phyloP scores from a whole-genome alignment of 2,888 invertebrate species.

The Timandra comae region DNA sequence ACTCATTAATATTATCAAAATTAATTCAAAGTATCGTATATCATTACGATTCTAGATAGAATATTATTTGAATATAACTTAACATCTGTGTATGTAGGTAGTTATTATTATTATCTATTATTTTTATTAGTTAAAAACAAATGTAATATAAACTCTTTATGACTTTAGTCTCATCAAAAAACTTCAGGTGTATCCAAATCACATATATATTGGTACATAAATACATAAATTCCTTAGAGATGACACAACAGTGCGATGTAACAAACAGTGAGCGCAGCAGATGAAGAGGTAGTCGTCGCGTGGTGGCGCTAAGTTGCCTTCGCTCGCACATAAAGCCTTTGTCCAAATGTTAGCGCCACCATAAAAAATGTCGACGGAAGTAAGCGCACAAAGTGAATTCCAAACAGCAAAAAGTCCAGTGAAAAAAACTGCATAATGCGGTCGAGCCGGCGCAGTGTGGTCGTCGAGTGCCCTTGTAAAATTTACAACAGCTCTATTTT shows the following conservation, averaged over 20 bases:
- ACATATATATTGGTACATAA: conserved; percentile 2
- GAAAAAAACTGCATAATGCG: conserved; percentile 70
- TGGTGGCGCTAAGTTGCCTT: conserved; percentile 50
- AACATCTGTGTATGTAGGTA: no score
- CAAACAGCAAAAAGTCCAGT: conserved; percentile 58
- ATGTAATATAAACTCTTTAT: no score
- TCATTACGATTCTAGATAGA: no score
- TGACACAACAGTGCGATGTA: conserved; percentile 19
- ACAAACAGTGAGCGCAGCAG: conserved; percentile 10
- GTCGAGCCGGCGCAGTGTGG: conserved; percentile 55
- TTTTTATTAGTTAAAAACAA: no score
- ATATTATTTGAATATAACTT: no score
- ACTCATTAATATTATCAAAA: conserved; percentile 17
- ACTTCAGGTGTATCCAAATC: no score
- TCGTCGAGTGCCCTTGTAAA: conserved; percentile 64
- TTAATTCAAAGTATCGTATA: conserved; percentile 6
- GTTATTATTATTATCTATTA: no score
- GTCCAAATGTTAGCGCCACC: conserved; percentile 67
- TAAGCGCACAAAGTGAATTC: conserved; percentile 69
- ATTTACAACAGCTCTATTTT: conserved; percentile 76
- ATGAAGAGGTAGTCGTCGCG: conserved; percentile 19
- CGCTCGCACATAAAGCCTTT: conserved; percentile 37
- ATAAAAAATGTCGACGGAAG: conserved; percentile 71
- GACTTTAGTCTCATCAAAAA: no score
- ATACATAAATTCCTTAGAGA: conserved; percentile 8